Evolutionary conservation across 2,797 vertebrate genomes (phyloP), one percentile per base, ranked within the genome.

Genomic region (Sebastes kiyomatsui): DNA sequence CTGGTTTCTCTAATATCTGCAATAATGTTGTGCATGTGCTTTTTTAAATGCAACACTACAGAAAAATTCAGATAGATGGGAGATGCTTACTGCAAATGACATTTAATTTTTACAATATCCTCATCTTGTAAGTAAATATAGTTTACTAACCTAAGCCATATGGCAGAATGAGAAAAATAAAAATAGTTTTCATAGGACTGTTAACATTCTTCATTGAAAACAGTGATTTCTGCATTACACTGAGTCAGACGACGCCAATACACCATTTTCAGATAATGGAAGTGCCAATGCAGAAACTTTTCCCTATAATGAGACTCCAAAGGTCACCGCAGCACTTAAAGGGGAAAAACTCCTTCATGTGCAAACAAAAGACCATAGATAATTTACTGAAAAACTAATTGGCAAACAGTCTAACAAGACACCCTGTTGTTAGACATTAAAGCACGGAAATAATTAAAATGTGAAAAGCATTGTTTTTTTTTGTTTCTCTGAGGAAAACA

Each of bases 301-400:
- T 64, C 46, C 27, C 6, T 49, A 54, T 79, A 83, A 83, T 79
- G 77, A 86, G 77, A 81, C 75, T 83, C 23, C 28, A 88, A 90
- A 88, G 79, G 77, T 85, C 82, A 81, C 22, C 18, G 23, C 32
- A 55, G 33, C 49, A 80, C 14, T 70, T 81, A 42, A 23, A 79
- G 20, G 59, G 59, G 33, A 61, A 79, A 71, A 76, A 77, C 58
- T 25, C 23, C 64, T 61, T 59, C 28, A 54, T n/a, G 56, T 82
- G 28, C 67, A 75, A 80, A 79, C 72, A 82, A 66, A 73, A 81
- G 13, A 38, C 25, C 27, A 22, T 16, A 49, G 74, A 80, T 82
- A 42, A 82, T 81, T 81, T 79, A 71, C 35, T 55, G 72, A 33
- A 52, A 82, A 73, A 72, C 23, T 87, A 82, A 83, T 85, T 89